Percentiles rank a stretch among this genome's conserved stretches.
Evolutionary conservation across 1,140 invertebrate species (phyloP).

Genomic region (Sitodiplosis mosellana): DNA sequence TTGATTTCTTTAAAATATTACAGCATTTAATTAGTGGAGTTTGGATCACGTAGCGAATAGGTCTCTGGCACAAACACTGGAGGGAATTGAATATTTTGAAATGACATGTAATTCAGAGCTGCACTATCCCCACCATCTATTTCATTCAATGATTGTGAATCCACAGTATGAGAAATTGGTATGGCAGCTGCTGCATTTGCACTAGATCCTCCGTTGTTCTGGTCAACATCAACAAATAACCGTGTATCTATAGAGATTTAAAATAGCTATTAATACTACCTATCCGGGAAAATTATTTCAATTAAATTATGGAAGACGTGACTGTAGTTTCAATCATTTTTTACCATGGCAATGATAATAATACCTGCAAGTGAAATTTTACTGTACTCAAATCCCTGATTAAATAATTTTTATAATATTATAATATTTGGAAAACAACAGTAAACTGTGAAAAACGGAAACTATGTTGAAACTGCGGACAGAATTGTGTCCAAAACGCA

Average conservation of each 20-base stretch:
- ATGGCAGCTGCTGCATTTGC: constrained; percentile 22
- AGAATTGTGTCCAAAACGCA: neutral
- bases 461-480: no score
- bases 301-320: neutral
- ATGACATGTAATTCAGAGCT: constrained; percentile 12
- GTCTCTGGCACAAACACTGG: constrained; percentile 65
- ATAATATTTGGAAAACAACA: no score
- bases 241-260: neutral
- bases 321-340: neutral
- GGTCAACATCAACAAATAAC: neutral
- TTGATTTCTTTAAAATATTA: no score
- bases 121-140: no score
- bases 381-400: no score
- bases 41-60: constrained; percentile 45
- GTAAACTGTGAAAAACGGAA: neutral
- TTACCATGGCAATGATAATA: no score
- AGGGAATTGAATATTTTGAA: constrained; percentile 61
- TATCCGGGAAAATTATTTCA: neutral
- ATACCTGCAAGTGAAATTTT: no score
- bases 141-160: constrained; percentile 6
- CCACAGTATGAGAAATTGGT: constrained; percentile 10
- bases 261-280: neutral
- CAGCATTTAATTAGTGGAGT: constrained; percentile 27
- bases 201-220: constrained; percentile 15
- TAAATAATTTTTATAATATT: no score